Evolutionary conservation across 2,888 invertebrate genomes (phyloP).

Genomic region (Polyploca ridens): DNA sequence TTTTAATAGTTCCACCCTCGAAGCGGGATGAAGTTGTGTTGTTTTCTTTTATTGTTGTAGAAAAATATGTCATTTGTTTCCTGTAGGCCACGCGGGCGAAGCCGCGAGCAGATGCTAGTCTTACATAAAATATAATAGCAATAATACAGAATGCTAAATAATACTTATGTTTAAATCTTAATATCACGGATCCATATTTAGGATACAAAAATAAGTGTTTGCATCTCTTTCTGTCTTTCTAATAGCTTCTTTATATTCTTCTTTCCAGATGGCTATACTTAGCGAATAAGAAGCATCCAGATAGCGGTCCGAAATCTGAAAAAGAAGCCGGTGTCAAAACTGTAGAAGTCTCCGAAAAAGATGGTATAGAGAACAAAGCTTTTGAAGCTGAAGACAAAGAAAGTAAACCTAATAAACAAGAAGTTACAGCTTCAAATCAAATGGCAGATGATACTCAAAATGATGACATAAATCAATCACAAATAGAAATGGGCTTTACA

Average conservation of each 20-base stretch:
- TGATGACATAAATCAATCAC: slow-evolving; percentile 59
- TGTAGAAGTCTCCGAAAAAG: slow-evolving; percentile 47
- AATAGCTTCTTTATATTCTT: slow-evolving; percentile 12
- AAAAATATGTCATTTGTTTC: no score
- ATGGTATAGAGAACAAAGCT: slow-evolving; percentile 73
- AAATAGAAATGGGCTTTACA: slow-evolving; percentile 74
- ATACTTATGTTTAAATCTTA: not conserved
- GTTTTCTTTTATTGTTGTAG: no score
- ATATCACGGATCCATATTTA: no score
- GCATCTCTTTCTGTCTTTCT: not conserved
- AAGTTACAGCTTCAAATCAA: slow-evolving; percentile 27
- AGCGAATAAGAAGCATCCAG: slow-evolving; percentile 85
- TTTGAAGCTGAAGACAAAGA: slow-evolving; percentile 72
- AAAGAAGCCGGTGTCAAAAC: slow-evolving; percentile 45
- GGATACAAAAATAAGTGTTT: no score
- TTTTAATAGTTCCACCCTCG: no score
- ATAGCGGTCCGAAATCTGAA: slow-evolving; percentile 35
- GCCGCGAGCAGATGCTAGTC: no score
- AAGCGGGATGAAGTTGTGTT: no score
- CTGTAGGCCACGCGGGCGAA: no score
- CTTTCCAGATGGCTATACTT: slow-evolving; percentile 88
- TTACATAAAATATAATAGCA: no score
- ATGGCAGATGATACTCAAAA: slow-evolving; percentile 35
- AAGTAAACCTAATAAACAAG: slow-evolving; percentile 39
- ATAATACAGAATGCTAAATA: no score